Base-by-base conservation (phyloP, 2,113 vertebrate species). In the Pterocles burchelli region DNA sequence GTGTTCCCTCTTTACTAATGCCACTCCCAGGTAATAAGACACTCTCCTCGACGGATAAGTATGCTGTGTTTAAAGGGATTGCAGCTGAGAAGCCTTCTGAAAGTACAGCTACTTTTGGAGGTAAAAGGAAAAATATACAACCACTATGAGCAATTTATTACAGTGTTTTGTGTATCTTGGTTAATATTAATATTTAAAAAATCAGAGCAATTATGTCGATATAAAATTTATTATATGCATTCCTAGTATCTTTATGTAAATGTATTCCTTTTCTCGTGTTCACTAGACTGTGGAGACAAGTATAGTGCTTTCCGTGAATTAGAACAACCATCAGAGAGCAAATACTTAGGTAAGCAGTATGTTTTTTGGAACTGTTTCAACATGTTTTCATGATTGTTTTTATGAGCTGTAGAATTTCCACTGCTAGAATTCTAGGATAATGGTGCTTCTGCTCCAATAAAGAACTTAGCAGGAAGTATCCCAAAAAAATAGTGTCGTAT, bases 221-320 rank as follows among this genome's bases (percentile, higher is more conserved):
- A 2, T 12, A 43, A 17, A 4, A 6, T 51, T 33, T 38, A 7
- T 18, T 1, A 7, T 41, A 8, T 19, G 24, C 63, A 26, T 78
- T 79, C 16, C 6, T 66, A 2, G 13, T 31, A 63, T 18, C 12
- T 55, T 85, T n/a, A 38, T 62, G 43, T 81, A 72, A 97, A 52
- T 72, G 26, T 67, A 6, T 93, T 72, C 93, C 13, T 97, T 97
- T 97, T 96, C 71, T 91, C 57, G 9, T 28, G 4, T 28, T 17
- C 49, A 68, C 6, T 93, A 99, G 99, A 99, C 94, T 91, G 90
- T 96, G 98, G 98, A 84, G 99, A 99, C 97, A 99, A 99, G 96
- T 99, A 99, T 89, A 99, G 99, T 55, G 99, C 99, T 96, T 99
- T 99, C 98, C 98, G 99, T 96, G 98, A 99, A 61, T 97, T 99